Percentiles rank a stretch among this genome's conserved stretches.
Conservation (phyloP, 2,888 invertebrate species). For the Coelopa pilipes region DNA sequence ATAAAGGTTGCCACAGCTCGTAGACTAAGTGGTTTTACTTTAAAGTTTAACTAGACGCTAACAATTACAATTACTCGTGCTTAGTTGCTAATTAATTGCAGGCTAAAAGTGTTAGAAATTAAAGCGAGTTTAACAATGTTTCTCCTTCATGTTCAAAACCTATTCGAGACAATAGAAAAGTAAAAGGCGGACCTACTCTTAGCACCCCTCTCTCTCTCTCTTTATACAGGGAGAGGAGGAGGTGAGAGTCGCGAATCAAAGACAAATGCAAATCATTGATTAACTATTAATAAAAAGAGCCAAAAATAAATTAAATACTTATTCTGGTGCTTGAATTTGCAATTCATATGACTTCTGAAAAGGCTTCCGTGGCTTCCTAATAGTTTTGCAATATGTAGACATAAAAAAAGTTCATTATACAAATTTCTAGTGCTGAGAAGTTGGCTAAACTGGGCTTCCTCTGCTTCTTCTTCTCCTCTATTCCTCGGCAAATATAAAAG, state of each 20-base stretch:
- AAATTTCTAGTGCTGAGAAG: background rate
- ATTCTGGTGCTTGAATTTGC: background rate
- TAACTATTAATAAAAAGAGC: too few relatives aligned
- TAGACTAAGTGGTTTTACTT: background rate
- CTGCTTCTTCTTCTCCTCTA: background rate
- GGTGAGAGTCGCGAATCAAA: background rate
- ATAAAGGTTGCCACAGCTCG: constrained; percentile 1
- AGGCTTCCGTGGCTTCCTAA: too few relatives aligned
- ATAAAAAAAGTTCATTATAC: too few relatives aligned
- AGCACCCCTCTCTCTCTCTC: background rate
- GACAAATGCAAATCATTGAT: too few relatives aligned
- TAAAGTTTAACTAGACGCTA: background rate
- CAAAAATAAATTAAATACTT: too few relatives aligned
- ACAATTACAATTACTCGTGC: constrained; percentile 4
- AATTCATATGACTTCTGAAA: background rate
- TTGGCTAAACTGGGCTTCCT: background rate
- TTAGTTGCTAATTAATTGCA: background rate
- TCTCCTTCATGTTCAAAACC: background rate
- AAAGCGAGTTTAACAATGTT: too few relatives aligned
- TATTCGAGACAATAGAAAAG: constrained; percentile 13
- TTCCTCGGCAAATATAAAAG: too few relatives aligned
- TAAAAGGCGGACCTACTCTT: background rate
- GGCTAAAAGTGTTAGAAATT: background rate
- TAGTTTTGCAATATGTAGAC: too few relatives aligned
- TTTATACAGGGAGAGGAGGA: background rate